Evolutionary conservation across 2,888 invertebrate species (phyloP).

Genomic region (Mythimna ferrago): DNA sequence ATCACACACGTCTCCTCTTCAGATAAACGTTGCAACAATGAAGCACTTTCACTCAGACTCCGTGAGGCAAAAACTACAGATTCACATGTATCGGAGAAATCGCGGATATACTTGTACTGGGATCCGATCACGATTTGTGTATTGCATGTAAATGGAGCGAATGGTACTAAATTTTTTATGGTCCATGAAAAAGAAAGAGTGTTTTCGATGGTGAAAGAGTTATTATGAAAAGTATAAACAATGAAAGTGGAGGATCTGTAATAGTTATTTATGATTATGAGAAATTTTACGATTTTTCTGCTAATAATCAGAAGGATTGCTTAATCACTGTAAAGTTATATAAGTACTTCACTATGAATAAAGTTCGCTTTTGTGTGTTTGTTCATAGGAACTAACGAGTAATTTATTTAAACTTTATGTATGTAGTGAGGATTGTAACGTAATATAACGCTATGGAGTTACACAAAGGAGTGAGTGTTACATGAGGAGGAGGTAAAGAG

Average conservation of each 20-base stretch:
- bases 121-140: constrained; percentile 43
- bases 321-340: background rate
- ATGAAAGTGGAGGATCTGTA: constrained; percentile 4
- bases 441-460: no score
- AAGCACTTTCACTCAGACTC: constrained; percentile 67
- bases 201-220: constrained; percentile 10
- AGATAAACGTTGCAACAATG: constrained; percentile 65
- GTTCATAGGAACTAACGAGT: background rate
- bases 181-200: constrained; percentile 40
- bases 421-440: no score
- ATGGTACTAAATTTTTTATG: constrained; percentile 9
- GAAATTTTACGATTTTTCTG: background rate
- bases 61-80: constrained; percentile 55
- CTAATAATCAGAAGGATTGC: background rate
- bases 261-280: background rate
- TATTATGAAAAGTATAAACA: constrained; percentile 8
- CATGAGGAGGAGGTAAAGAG: no score
- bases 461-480: no score
- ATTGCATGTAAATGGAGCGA: constrained; percentile 45
- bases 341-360: background rate
- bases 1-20: constrained; percentile 60
- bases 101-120: constrained; percentile 64
- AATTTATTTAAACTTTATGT: background rate
- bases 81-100: constrained; percentile 69
- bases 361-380: background rate